Base-by-base conservation (phyloP, 2,797 vertebrate genomes). In the Sebastes jordani region DNA sequence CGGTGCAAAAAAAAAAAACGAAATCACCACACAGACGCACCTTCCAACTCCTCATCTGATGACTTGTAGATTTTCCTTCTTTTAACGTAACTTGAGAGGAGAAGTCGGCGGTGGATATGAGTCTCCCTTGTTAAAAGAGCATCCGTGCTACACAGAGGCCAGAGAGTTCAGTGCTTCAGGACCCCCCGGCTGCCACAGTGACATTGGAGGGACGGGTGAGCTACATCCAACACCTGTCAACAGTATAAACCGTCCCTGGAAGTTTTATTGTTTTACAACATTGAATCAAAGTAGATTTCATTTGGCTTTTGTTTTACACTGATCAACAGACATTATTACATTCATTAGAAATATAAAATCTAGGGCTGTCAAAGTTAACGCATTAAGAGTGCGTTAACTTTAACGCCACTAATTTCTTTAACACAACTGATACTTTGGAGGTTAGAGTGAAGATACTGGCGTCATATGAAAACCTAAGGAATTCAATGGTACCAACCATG, bases 91-190 rank as follows among this genome's bases (percentile, higher is more conserved):
- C 42, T 46, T 71, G n/a, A 71, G 54, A 71, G 23, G 46, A 74
- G 59, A 8, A 32, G 29, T 83, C 72, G 32, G 73, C 13, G 8
- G 27, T 59, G 69, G 66, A 72, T 56, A 9, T 2, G 78, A 74
- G 58, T 72, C 70, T 74, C 69, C 66, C 63, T 72, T 18, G n/a
- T 27, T 25, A 18, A 46, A 8, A 56, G 67, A 77, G 85, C 81
- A 22, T 81, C 83, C 20, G 68, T 88, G 94, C 94, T 95, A 94
- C 94, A 91, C 87, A 71, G 77, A 91, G 78, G 88, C 85, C 76
- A 73, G 73, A 88, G 72, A 80, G 75, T 82, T 76, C 85, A 81
- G 60, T 49, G 83, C 73, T 71, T 74, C 72, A 30, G 83, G 75
- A 65, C 79, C 65, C 80, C 84, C 83, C 10, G 60, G 84, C 84